Evolutionary conservation across 2,888 invertebrate genomes (phyloP).

Genomic region (Colostygia pectinataria): DNA sequence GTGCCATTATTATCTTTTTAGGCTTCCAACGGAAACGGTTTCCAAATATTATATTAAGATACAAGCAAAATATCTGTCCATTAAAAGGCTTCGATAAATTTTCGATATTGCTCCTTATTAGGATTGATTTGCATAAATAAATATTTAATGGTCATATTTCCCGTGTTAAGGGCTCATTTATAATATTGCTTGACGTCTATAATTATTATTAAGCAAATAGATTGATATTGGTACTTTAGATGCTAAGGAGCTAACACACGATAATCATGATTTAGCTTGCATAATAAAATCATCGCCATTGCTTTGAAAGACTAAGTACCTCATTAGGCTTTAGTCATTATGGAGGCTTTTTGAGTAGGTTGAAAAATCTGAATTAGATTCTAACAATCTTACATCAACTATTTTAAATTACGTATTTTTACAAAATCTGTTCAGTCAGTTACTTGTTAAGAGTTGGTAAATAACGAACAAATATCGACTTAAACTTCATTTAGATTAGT

Average conservation of each 20-base stretch:
- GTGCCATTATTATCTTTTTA: not conserved
- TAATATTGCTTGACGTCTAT: conserved; percentile 11
- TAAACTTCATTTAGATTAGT: no score
- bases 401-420: no score
- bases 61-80: conserved; percentile 10
- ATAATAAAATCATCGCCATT: no score
- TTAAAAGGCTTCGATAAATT: conserved; percentile 23
- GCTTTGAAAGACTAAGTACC: no score
- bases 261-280: no score
- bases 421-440: no score
- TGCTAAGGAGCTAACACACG: not conserved
- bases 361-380: no score
- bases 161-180: conserved; percentile 12
- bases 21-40: conserved; percentile 1
- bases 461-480: no score
- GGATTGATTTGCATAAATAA: conserved; percentile 23
- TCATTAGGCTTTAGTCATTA: no score
- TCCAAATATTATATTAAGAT: conserved; percentile 13
- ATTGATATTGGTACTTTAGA: conserved; percentile 10
- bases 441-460: no score
- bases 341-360: no score
- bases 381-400: no score
- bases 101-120: conserved; percentile 14
- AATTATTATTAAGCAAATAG: conserved; percentile 9
- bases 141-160: conserved; percentile 17